These are phyloP conservation scores for Lagopus muta DNA, from an alignment of 2,113 vertebrate species.

Conservation along the genomic window DNA sequence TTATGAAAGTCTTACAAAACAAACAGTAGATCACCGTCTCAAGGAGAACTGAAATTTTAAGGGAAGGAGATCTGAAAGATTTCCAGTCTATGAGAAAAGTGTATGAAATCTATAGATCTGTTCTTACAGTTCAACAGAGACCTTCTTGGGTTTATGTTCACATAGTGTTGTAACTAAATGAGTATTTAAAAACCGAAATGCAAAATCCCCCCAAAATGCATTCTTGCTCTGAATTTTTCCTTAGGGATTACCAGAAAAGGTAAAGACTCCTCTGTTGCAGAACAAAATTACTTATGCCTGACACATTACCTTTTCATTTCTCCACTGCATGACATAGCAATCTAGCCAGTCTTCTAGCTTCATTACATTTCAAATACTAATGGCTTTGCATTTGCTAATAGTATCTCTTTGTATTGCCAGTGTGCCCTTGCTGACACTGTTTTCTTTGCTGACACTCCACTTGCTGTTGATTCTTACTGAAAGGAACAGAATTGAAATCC, in stretches of 20 bases:
- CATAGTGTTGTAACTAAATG: background rate
- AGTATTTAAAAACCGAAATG: background rate
- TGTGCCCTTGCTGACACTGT: background rate
- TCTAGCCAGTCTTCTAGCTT: background rate
- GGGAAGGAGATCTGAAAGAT: background rate
- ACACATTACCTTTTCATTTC: background rate
- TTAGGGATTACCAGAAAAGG: background rate
- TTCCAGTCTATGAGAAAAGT: background rate
- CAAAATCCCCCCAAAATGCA: background rate
- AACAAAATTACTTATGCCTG: background rate
- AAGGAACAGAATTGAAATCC: background rate
- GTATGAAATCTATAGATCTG: background rate
- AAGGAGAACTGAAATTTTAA: background rate
- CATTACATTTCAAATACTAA: background rate
- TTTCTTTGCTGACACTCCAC: background rate
- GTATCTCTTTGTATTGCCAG: background rate
- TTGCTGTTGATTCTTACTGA: background rate
- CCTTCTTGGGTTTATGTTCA: background rate
- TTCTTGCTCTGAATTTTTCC: background rate
- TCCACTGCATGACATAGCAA: background rate
- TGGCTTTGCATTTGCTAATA: background rate
- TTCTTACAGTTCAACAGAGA: background rate
- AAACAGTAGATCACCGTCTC: background rate
- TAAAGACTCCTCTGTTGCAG: background rate
- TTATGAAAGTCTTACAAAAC: background rate